phyloP scores from a whole-genome alignment of 2,113 vertebrate species.

The Microtus richardsoni region DNA sequence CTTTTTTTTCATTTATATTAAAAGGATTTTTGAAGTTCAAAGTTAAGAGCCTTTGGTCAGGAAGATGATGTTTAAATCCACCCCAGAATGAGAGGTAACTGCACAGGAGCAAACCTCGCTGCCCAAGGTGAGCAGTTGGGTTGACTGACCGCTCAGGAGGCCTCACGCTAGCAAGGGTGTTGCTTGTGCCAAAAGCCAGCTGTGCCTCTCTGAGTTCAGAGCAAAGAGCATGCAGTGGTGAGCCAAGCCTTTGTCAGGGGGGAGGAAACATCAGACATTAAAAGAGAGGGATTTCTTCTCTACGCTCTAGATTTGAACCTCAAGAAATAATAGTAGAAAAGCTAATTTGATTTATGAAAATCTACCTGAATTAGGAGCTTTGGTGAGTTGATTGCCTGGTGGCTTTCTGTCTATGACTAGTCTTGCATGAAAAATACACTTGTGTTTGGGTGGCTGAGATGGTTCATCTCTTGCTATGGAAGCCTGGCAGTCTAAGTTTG shows the following conservation, averaged over 20 bases:
- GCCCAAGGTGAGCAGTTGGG: background rate
- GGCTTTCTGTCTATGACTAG: background rate
- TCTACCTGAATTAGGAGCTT: accelerated
- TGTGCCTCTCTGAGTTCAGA: background rate
- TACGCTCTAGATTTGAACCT: background rate
- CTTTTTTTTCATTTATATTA: accelerated
- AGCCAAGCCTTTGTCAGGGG: accelerated
- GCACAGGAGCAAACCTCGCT: background rate
- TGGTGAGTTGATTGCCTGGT: accelerated
- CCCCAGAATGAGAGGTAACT: accelerated
- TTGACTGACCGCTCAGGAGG: background rate
- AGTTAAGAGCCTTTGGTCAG: background rate
- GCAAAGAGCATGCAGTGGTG: accelerated
- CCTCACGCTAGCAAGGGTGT: background rate
- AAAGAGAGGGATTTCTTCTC: background rate
- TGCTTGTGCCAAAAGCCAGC: background rate
- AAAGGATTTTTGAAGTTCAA: background rate
- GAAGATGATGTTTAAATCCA: accelerated
- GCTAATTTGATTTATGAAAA: no score
- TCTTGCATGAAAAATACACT: background rate
- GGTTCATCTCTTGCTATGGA: background rate
- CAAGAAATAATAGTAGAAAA: background rate
- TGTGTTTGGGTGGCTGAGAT: background rate
- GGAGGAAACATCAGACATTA: accelerated
- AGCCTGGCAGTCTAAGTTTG: background rate